Base-by-base conservation (phyloP, 2,888 invertebrate species). In the Caenorhabditis uteleia region DNA sequence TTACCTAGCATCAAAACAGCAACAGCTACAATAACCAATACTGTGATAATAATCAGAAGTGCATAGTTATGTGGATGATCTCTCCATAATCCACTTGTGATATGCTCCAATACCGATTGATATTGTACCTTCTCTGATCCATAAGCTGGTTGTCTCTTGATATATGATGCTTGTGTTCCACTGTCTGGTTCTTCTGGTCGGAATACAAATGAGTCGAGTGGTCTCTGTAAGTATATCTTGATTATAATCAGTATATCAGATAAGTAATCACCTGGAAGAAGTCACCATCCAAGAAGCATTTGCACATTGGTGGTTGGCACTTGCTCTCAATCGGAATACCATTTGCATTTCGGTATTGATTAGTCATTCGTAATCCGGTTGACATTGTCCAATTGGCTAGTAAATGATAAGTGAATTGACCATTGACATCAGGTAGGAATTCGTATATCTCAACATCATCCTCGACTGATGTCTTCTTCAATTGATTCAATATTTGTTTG, bases 371-470 rank as follows among this genome's bases (percentile, higher is more conserved):
- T 20, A 79, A 54, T 8, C 79, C 77, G 5, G 56, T 54, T 6
- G 56, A 48, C 36, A 72, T 43, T 1, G 82, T 80, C 84, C 84
- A 85, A 54, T 82, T 82, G 20, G 83, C 84, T 40, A 84, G 66
- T 71, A 80, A 53, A 26, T 64, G 60, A 42, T 79, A 79, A 8
- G 60, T 73, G 40, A 77, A 65, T 77, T 70, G 68, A 12, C 55
- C 57, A 36, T 67, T 70, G n/a, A 65, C 62, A 38, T 67, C 64
- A 26, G 73, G 69, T 53, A 76, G 54, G 54, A 73, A 75, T 48
- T 82, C 78, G 45, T 77, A 77, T 12, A 82, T 67, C 40, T 79
- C 75, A 39, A 82, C 77, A 53, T 77, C 75, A 49, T 77, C 75
- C 48, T 79, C 75, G 25, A 59, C 56, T 14, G 68, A 67, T 7